Base-by-base conservation (phyloP, 2,888 invertebrate genomes). In the Byasa hedistus region DNA sequence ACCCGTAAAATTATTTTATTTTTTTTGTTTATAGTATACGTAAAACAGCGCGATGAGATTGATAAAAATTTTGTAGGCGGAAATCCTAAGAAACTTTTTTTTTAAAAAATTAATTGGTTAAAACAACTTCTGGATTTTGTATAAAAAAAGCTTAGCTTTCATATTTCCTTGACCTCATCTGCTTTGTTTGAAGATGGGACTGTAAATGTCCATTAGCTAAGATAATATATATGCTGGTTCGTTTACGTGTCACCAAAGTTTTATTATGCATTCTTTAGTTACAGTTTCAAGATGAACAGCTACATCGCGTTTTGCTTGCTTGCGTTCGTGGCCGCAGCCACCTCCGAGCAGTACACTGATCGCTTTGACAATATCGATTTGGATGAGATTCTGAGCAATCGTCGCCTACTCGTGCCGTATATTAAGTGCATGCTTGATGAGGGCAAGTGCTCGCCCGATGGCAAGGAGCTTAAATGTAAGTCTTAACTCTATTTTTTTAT, bases 301-400 rank as follows among this genome's bases (percentile, higher is more conserved):
- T 66, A 81, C 69, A 68, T 79, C 66, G 72, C 75, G 3, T 59
- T 85, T 60, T 79, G 83, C 68, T 62, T 84, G 52, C 44, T 89
- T 19, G 81, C 79, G 57, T 75, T 81, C 24, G 79, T 82, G 1
- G 65, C 76, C 23, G 76, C 73, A 2, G 58, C 71, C 0, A 81
- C 82, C 0, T 77, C 76, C 0, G 80, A 79, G 0, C 69, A 73
- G 0, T 87, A 96, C 80, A 94, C 94, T 17, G 93, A 93, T 64
- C 94, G 92, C 70, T 96, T 93, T 71, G 96, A 96, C 79, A 93
- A 93, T 76, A 80, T 96, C 24, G 89, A 96, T 77, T 66, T 96
- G 65, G 94, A 95, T 48, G 93, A 94, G 74, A 93, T 96, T 70
- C 79, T 96, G 4, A 73, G 69, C 7, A 96, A 94, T 82, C 91